Evolutionary conservation across 2,113 vertebrate species (phyloP).

Genomic region (Triplophysa dalaica): DNA sequence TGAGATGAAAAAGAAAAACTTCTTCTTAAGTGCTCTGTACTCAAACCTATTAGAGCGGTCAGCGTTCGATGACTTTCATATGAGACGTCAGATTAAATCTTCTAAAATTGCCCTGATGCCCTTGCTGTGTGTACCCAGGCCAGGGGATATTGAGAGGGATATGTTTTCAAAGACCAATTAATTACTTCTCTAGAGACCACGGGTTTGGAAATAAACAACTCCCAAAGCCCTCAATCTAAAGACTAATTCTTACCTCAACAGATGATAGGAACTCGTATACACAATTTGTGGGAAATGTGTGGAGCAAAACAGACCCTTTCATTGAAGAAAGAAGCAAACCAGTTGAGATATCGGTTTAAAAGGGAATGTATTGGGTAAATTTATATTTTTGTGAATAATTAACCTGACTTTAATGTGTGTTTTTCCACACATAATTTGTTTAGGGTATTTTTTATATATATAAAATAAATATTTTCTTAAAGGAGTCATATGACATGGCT

Average conservation of each 20-base stretch:
- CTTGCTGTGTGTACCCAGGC: constrained; percentile 9
- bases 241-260: constrained; percentile 44
- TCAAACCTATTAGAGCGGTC: neutral
- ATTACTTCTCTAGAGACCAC: constrained; percentile 9
- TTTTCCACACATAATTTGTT: no score
- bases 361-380: no score
- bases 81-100: constrained; percentile 29
- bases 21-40: constrained; percentile 8
- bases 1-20: constrained; percentile 19
- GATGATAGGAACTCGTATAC: constrained; percentile 32
- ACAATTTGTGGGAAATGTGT: constrained; percentile 20
- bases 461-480: no score
- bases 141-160: constrained; percentile 13
- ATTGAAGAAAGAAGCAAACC: neutral
- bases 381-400: no score
- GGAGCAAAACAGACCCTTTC: constrained; percentile 10
- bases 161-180: constrained; percentile 38
- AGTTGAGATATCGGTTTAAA: no score
- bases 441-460: no score
- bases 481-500: no score
- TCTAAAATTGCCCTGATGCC: constrained; percentile 1
- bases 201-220: constrained; percentile 49
- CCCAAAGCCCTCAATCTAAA: constrained; percentile 39
- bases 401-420: no score
- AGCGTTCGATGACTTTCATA: constrained; percentile 19